Conservation (phyloP, 2,797 vertebrate species). For the Sus cebifrons region DNA sequence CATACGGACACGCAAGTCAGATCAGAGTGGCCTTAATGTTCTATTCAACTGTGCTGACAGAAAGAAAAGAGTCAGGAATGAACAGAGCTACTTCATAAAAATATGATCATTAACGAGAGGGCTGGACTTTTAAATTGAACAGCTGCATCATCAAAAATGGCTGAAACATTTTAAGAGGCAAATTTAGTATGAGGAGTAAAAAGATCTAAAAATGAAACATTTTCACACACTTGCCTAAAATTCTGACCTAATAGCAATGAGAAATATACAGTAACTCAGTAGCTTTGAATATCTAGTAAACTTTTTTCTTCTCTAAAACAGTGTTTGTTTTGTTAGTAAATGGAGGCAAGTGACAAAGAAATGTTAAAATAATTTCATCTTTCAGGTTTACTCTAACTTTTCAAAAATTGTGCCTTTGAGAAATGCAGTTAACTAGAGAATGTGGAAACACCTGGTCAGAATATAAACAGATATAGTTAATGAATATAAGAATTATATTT, state of each 20-base stretch:
- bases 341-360: slow-evolving; percentile 84
- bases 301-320: slow-evolving; percentile 70
- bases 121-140: slow-evolving; percentile 90
- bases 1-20: slow-evolving; percentile 88
- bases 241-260: slow-evolving; percentile 84
- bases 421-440: slow-evolving; percentile 39
- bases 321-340: slow-evolving; percentile 79
- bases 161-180: slow-evolving; percentile 89
- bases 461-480: slow-evolving; percentile 46
- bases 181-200: slow-evolving; percentile 87
- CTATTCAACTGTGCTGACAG: slow-evolving; percentile 94
- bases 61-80: slow-evolving; percentile 94
- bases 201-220: slow-evolving; percentile 90
- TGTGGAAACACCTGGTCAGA: background rate
- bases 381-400: slow-evolving; percentile 63
- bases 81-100: slow-evolving; percentile 93
- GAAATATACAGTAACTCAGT: slow-evolving; percentile 79
- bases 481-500: slow-evolving; percentile 55
- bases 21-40: slow-evolving; percentile 86
- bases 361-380: slow-evolving; percentile 68
- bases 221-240: slow-evolving; percentile 85
- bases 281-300: slow-evolving; percentile 77
- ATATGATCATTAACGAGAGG: slow-evolving; percentile 87
- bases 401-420: slow-evolving; percentile 51
- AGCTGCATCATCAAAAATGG: slow-evolving; percentile 90